Percentiles rank a stretch among this genome's conserved stretches.
Evolutionary conservation across 1,140 invertebrate genomes (phyloP).

Genomic region (Lamellibrachia luymesi): DNA sequence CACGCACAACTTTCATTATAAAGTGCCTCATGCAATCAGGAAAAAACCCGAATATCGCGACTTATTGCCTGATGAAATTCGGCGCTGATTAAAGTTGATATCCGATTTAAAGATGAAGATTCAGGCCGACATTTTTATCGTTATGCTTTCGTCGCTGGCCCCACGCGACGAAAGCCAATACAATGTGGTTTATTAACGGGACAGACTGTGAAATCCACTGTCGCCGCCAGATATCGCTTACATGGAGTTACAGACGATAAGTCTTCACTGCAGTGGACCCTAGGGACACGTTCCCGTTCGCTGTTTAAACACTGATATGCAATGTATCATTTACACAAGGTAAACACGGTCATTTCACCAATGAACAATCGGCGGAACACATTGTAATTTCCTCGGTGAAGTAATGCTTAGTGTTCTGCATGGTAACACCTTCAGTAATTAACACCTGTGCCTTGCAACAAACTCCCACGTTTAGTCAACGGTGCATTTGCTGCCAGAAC

Average conservation of each 20-base stretch:
- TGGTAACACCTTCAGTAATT: neutral
- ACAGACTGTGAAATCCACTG: neutral
- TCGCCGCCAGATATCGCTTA: neutral
- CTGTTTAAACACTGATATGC: constrained; percentile 1
- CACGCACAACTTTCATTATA: neutral
- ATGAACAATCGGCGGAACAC: neutral
- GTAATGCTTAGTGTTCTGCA: neutral
- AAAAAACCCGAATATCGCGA: neutral
- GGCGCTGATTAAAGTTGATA: neutral
- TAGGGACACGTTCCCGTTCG: neutral
- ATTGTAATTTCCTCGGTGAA: neutral
- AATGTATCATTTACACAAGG: neutral
- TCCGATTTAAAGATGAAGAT: neutral
- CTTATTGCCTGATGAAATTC: neutral
- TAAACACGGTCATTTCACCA: neutral
- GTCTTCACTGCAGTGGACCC: neutral
- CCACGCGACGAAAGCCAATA: neutral
- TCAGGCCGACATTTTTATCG: neutral
- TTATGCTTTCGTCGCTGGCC: neutral
- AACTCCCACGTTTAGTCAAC: neutral
- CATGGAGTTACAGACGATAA: neutral
- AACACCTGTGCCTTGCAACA: neutral
- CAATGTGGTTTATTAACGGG: neutral
- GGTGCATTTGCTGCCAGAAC: neutral
- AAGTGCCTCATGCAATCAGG: neutral